Conservation (phyloP, 2,888 invertebrate genomes). For the Teleiodes luculella region DNA sequence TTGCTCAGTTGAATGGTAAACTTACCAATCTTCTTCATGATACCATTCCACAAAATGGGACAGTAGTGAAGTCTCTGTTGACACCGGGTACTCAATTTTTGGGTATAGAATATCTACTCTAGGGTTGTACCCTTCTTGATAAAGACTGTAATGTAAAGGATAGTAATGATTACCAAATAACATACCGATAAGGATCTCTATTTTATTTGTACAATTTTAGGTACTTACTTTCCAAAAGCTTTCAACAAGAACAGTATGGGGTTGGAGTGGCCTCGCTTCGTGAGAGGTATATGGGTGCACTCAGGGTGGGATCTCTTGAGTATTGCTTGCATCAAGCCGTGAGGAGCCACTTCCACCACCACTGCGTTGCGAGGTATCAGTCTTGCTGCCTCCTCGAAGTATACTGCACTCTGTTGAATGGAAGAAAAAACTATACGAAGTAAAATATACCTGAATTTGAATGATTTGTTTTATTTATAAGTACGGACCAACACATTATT, state of each 20-base stretch:
- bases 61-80: conserved; percentile 87
- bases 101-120: conserved; percentile 86
- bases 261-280: conserved; percentile 81
- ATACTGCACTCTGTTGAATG: not conserved
- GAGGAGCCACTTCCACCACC: conserved; percentile 92
- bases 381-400: not conserved
- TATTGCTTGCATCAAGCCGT: conserved; percentile 90
- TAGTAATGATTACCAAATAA: too few relatives aligned
- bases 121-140: conserved; percentile 41
- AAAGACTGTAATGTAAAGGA: not conserved
- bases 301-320: conserved; percentile 84
- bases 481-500: conserved; percentile 83
- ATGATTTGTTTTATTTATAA: too few relatives aligned
- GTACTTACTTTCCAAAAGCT: conserved; percentile 79
- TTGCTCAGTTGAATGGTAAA: too few relatives aligned
- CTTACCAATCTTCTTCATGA: conserved; percentile 82
- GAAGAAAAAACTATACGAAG: too few relatives aligned
- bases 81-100: conserved; percentile 85
- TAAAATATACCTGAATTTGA: not conserved
- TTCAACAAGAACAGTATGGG: conserved; percentile 74
- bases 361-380: not conserved
- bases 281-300: conserved; percentile 83
- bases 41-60: conserved; percentile 89
- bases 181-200: too few relatives aligned
- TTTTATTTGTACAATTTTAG: too few relatives aligned